Conservation (phyloP, 1,140 invertebrate species). For the Marisa cornuarietis region DNA sequence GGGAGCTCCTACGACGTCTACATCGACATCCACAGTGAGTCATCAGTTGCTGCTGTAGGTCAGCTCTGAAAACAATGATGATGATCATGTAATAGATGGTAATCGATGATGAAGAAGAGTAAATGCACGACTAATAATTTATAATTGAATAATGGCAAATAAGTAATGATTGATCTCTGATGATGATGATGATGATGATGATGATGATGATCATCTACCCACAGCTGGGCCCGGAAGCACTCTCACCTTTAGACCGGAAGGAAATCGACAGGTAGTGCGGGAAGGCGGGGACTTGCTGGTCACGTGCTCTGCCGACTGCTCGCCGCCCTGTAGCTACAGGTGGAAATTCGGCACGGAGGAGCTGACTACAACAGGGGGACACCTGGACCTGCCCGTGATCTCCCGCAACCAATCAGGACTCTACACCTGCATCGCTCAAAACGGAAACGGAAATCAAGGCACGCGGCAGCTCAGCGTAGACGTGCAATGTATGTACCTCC, state of each 20-base stretch:
- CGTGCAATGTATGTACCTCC: conserved; percentile 15
- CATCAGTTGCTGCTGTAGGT: too few relatives aligned
- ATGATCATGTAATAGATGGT: too few relatives aligned
- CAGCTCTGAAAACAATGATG: too few relatives aligned
- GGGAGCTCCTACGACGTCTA: conserved; percentile 1
- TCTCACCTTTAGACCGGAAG: conserved; percentile 12
- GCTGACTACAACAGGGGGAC: background rate
- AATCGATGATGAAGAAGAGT: too few relatives aligned
- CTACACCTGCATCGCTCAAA: conserved; percentile 27
- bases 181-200: background rate
- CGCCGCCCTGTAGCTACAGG: conserved; percentile 9
- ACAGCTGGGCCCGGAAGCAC: conserved; percentile 18
- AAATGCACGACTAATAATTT: too few relatives aligned
- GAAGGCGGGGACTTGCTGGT: conserved; percentile 12
- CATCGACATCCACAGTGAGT: conserved; percentile 18
- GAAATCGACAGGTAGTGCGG: background rate
- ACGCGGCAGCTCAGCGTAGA: conserved; percentile 14
- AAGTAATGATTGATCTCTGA: too few relatives aligned
- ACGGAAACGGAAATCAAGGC: conserved; percentile 24
- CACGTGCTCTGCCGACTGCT: conserved; percentile 15
- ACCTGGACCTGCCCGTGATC: conserved; percentile 13
- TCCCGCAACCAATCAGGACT: conserved; percentile 2
- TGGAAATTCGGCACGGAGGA: conserved; percentile 8
- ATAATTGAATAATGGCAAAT: too few relatives aligned
- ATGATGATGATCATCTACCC: background rate